phyloP scores from a whole-genome alignment of 2,888 invertebrate species.

The Agriotes lineatus region DNA sequence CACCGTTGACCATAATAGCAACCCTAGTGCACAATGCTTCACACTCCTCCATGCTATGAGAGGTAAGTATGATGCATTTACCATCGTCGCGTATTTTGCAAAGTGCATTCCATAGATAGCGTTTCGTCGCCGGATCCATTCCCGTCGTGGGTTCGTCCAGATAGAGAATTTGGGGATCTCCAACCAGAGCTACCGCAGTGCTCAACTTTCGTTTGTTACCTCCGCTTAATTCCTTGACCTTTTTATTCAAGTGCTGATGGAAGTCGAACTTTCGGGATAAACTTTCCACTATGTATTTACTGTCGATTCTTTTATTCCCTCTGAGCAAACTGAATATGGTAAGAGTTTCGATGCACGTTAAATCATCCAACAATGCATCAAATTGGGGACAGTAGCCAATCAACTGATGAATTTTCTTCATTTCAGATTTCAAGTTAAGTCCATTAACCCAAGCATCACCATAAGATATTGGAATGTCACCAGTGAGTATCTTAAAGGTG shows the following conservation, averaged over 20 bases:
- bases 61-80: conserved; percentile 83
- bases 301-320: conserved; percentile 63
- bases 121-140: conserved; percentile 84
- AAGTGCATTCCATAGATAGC: conserved; percentile 86
- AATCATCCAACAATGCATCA: conserved; percentile 69
- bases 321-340: conserved; percentile 68
- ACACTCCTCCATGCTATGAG: conserved; percentile 90
- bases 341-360: conserved; percentile 70
- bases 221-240: conserved; percentile 66
- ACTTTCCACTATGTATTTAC: conserved; percentile 57
- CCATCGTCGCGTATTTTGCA: conserved; percentile 77
- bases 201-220: conserved; percentile 72
- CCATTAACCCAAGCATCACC: conserved; percentile 77
- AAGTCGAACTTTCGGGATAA: conserved; percentile 66
- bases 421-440: conserved; percentile 64
- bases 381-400: conserved; percentile 74
- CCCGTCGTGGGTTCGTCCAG: conserved; percentile 72
- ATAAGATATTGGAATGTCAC: conserved; percentile 74
- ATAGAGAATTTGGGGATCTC: conserved; percentile 69
- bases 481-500: conserved; percentile 87
- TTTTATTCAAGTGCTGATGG: conserved; percentile 65
- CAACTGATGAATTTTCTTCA: conserved; percentile 72
- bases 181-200: conserved; percentile 69
- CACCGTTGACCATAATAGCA: conserved; percentile 88
- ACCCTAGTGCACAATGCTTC: conserved; percentile 85